Evolutionary conservation across 2,888 invertebrate genomes (phyloP).

Genomic region (Myopa tessellatipennis): DNA sequence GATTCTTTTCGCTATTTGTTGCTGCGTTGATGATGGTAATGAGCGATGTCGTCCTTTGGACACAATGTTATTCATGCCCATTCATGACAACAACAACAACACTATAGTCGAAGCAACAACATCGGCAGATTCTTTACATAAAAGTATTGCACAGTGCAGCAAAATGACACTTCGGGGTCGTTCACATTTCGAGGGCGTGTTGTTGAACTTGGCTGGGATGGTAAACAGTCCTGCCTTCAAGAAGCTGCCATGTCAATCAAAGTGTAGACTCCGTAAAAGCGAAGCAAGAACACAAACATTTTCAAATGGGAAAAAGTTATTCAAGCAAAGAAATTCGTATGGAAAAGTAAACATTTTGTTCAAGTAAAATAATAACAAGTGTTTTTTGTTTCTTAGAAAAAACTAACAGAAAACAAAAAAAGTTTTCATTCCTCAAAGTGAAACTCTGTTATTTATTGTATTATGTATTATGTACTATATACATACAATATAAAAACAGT

Average conservation of each 20-base stretch:
- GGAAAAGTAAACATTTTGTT: too few relatives aligned
- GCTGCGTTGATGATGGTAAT: slow-evolving; percentile 18
- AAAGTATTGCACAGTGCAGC: not conserved
- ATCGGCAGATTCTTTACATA: not conserved
- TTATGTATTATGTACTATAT: too few relatives aligned
- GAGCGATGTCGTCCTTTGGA: slow-evolving; percentile 16
- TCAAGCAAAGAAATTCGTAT: too few relatives aligned
- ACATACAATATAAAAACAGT: too few relatives aligned
- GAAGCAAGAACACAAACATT: not conserved
- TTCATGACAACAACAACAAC: not conserved
- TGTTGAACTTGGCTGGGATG: slow-evolving; percentile 62
- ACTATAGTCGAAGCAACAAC: not conserved
- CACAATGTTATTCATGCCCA: slow-evolving; percentile 10
- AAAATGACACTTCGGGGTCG: slow-evolving; percentile 64
- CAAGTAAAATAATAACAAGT: too few relatives aligned
- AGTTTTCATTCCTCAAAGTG: too few relatives aligned
- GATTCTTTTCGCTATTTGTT: not conserved
- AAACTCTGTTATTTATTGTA: too few relatives aligned
- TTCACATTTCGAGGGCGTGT: slow-evolving; percentile 66
- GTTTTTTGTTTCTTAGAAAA: too few relatives aligned
- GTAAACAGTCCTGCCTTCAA: slow-evolving; percentile 15
- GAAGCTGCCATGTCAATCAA: not conserved
- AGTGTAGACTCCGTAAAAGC: not conserved
- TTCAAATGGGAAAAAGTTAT: not conserved
- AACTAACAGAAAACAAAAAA: too few relatives aligned